Percentiles rank a stretch among this genome's conserved stretches.
phyloP scores from a whole-genome alignment of 2,113 vertebrate genomes.

The Lampris incognitus region DNA sequence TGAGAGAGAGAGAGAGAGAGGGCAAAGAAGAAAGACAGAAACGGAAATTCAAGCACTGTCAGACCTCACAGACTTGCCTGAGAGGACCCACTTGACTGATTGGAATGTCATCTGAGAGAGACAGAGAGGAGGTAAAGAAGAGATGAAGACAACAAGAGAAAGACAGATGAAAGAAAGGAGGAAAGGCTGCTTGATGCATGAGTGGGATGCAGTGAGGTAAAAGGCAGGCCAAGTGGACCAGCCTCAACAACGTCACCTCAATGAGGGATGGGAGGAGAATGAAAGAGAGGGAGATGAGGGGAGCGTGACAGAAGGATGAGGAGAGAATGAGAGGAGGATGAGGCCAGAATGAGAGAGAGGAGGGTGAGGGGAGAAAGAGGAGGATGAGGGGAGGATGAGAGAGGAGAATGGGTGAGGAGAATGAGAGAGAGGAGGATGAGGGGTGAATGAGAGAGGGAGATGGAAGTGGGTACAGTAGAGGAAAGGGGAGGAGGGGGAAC shows the following conservation, averaged over 20 bases:
- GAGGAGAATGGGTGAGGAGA: conserved; percentile 5
- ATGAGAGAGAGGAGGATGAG: too few relatives aligned
- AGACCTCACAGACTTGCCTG: conserved; percentile 36
- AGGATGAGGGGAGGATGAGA: background rate
- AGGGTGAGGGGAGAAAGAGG: conserved; percentile 2
- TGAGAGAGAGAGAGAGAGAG: background rate
- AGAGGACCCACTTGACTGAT: conserved; percentile 38
- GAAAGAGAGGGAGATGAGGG: conserved; percentile 13
- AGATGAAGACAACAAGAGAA: conserved; percentile 31
- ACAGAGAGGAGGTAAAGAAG: conserved; percentile 13
- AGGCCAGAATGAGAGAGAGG: background rate
- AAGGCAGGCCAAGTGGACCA: conserved; percentile 13
- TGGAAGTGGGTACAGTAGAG: background rate
- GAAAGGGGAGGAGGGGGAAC: conserved; percentile 5
- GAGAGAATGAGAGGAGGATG: background rate
- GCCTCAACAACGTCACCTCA: conserved; percentile 40
- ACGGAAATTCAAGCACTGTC: conserved; percentile 14
- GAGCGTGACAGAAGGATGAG: background rate
- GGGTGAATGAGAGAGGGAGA: background rate
- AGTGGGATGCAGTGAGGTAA: conserved; percentile 25
- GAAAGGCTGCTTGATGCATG: conserved; percentile 22
- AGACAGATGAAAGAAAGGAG: conserved; percentile 5
- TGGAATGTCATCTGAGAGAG: conserved; percentile 41
- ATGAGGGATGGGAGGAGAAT: background rate
- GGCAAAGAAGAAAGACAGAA: conserved; percentile 33